Base-by-base conservation (phyloP, 1,140 invertebrate genomes). In the Drosophila ironensis region DNA sequence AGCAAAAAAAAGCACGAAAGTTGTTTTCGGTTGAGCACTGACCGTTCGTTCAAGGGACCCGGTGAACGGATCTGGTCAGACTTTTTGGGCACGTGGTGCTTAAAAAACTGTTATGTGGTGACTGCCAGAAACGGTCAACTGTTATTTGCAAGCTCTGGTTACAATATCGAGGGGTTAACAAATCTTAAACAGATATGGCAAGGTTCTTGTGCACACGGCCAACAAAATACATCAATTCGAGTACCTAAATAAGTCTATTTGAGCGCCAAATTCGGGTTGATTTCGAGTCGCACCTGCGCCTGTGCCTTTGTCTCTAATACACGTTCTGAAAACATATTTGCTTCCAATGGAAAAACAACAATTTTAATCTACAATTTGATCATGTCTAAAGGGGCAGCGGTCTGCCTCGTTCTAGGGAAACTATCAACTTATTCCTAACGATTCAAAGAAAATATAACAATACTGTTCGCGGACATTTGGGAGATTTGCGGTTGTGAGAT, bases 201-300 rank as follows among this genome's bases (percentile, higher is more conserved):
- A 84, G 71, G 59, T 71, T 61, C 37, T 82, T 77, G 53, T 59
- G 70, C 48, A 71, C 68, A 64, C 48, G 38, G 57, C 50, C 69
- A 72, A 75, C 74, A 68, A 80, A 87, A 74, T 63, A 63, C 35
- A 56, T 70, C 41, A 77, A 87, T 80, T 80, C 46, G 67, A 76
- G 68, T 82, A 74, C 63, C 68, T 87, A 87, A 87, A 87, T 77
- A 88, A 88, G 77, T 82, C 77, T 88, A 88, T 88, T 88, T 88
- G 86, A 88, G 87, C 87, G 72, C 64, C 70, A 87, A 76, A 87
- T 88, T 87, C 77, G 86, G 76, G 25, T 67, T 74, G 30, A 28
- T 7, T 16, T 8, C 33, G 33, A 56, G 67, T 82, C 71, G 51
- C 74, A 61, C 72, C 68, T 67, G 41, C 28, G 3, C 22, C 57